Evolutionary conservation across 2,888 invertebrate species (phyloP).

Genomic region (Spicauda simplicius): DNA sequence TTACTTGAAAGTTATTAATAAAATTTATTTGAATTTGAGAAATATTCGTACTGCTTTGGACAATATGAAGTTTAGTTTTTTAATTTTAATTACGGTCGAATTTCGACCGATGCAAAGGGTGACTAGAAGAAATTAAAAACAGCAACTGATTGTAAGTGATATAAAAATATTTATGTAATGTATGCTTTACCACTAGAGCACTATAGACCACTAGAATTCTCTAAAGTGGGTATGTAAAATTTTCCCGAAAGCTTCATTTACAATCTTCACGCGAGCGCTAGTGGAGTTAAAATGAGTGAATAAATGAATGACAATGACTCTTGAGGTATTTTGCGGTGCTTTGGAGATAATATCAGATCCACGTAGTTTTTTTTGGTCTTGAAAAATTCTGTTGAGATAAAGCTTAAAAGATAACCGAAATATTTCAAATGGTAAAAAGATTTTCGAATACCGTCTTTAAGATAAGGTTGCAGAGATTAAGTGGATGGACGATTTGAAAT

Average conservation of each 20-base stretch:
- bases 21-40: too few relatives aligned
- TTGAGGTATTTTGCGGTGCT: constrained; percentile 20
- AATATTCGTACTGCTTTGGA: too few relatives aligned
- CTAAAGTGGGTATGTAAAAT: constrained; percentile 11
- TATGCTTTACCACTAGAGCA: too few relatives aligned
- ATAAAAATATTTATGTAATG: too few relatives aligned
- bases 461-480: not conserved
- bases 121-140: too few relatives aligned
- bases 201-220: not conserved
- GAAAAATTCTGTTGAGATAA: not conserved
- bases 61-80: too few relatives aligned
- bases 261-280: constrained; percentile 22
- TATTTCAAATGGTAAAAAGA: not conserved
- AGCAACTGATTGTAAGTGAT: too few relatives aligned
- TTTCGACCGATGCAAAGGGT: too few relatives aligned
- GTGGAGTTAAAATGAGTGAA: constrained; percentile 28
- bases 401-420: not conserved
- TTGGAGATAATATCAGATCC: constrained; percentile 20
- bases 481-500: not conserved
- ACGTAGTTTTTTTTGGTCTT: constrained; percentile 4
- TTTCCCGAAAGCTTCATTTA: constrained; percentile 23
- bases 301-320: constrained; percentile 31
- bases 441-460: not conserved
- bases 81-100: too few relatives aligned
- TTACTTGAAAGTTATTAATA: too few relatives aligned